Evolutionary conservation across 35 echinoderm and acorn worm species (phyloP).

Genomic region (Anneissia japonica): DNA sequence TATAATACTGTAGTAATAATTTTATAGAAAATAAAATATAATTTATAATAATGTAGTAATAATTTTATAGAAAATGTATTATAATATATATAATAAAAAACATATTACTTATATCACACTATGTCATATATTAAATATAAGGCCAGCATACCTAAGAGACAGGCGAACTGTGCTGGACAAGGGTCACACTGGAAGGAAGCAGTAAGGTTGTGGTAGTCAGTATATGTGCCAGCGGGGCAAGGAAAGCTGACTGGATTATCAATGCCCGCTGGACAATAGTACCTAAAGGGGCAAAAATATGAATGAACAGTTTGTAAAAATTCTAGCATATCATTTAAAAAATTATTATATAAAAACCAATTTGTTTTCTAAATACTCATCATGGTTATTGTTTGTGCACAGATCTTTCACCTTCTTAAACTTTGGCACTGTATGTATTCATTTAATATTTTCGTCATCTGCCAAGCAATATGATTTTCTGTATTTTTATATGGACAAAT

Average conservation of each 20-base stretch:
- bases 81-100: not conserved
- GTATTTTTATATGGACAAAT: too few relatives aligned
- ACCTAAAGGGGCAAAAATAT: too few relatives aligned
- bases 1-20: too few relatives aligned
- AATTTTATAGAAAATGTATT: too few relatives aligned
- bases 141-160: slow-evolving; percentile 67
- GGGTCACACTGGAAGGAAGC: slow-evolving; percentile 82
- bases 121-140: not conserved
- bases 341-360: not conserved
- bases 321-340: too few relatives aligned
- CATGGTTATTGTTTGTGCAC: not conserved
- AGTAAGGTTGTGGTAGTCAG: slow-evolving; percentile 83
- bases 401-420: not conserved
- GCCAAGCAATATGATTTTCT: too few relatives aligned
- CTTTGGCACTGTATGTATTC: not conserved
- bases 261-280: slow-evolving; percentile 69
- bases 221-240: slow-evolving; percentile 84
- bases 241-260: slow-evolving; percentile 60
- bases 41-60: too few relatives aligned
- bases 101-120: not conserved
- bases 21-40: too few relatives aligned
- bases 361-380: not conserved
- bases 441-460: too few relatives aligned
- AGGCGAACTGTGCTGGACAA: slow-evolving; percentile 72
- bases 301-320: too few relatives aligned